Conservation (phyloP, 2,888 invertebrate species). For the Ctena decussata region DNA sequence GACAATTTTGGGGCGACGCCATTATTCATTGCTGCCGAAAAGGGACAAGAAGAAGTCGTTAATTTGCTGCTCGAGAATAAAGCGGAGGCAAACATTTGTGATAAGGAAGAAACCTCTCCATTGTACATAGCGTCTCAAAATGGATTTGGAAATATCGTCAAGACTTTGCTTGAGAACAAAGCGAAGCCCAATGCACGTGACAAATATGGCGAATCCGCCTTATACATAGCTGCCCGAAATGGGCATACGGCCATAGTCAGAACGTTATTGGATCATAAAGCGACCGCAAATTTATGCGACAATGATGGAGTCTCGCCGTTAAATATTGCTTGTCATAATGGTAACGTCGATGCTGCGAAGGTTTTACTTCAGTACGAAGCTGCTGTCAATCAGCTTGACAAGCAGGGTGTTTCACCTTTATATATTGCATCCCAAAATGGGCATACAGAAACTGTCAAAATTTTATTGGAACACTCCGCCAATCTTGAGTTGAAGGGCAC, state of each 20-base stretch:
- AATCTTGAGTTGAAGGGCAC: not conserved
- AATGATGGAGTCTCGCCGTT: slow-evolving; percentile 1
- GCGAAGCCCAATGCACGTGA: not conserved
- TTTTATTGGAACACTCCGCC: not conserved
- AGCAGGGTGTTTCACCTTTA: not conserved
- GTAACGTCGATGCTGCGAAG: not conserved
- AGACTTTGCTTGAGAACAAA: not conserved
- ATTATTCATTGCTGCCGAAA: not conserved
- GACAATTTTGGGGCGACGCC: not conserved
- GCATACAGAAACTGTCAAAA: not conserved
- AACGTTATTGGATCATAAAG: not conserved
- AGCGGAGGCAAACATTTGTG: slow-evolving; percentile 2
- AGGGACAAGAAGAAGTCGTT: not conserved
- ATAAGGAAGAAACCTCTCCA: not conserved
- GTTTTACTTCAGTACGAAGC: not conserved
- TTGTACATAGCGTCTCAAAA: slow-evolving; percentile 9
- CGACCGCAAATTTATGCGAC: not conserved
- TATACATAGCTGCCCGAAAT: not conserved
- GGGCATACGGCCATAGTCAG: not conserved
- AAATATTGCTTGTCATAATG: not conserved
- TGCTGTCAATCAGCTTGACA: not conserved
- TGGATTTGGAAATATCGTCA: not conserved
- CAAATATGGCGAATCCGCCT: not conserved
- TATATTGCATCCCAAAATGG: not conserved
- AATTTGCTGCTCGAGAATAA: not conserved